Conservation (phyloP, 2,797 vertebrate species). For the Zenarchopterus dispar region DNA sequence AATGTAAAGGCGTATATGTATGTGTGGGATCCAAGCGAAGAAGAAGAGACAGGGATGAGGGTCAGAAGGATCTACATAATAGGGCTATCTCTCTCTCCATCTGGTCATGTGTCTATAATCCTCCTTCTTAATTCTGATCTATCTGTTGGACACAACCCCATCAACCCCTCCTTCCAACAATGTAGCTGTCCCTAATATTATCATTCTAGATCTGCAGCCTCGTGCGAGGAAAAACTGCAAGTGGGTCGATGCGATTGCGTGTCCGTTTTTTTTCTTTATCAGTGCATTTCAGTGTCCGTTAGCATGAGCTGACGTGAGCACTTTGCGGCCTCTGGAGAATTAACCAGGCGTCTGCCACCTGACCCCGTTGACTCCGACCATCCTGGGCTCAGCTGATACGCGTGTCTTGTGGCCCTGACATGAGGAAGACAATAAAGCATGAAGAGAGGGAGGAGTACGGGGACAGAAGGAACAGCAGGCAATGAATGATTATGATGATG, state of each 20-base stretch:
- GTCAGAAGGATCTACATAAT: slow-evolving; percentile 73
- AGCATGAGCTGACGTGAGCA: slow-evolving; percentile 41
- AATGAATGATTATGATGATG: slow-evolving; percentile 81
- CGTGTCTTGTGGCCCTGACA: slow-evolving; percentile 72
- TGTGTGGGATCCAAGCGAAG: slow-evolving; percentile 46
- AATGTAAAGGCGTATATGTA: slow-evolving; percentile 82
- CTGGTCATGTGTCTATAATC: slow-evolving; percentile 78
- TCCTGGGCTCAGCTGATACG: slow-evolving; percentile 79
- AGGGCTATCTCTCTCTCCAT: slow-evolving; percentile 80
- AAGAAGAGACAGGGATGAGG: slow-evolving; percentile 57
- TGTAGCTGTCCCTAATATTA: slow-evolving; percentile 22
- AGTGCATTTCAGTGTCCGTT: slow-evolving; percentile 38
- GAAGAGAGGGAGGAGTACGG: slow-evolving; percentile 60
- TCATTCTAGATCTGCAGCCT: slow-evolving; percentile 1
- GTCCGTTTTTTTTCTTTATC: slow-evolving; percentile 10
- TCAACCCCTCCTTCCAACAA: slow-evolving; percentile 57
- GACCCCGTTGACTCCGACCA: slow-evolving; percentile 78
- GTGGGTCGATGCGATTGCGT: slow-evolving; percentile 16
- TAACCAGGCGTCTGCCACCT: slow-evolving; percentile 84
- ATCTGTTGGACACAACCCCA: slow-evolving; percentile 64
- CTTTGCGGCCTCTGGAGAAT: slow-evolving; percentile 76
- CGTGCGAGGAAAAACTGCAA: slow-evolving; percentile 12
- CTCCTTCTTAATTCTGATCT: slow-evolving; percentile 62
- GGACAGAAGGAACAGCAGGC: slow-evolving; percentile 82
- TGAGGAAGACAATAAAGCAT: slow-evolving; percentile 68